Evolutionary conservation across 2,888 invertebrate species (phyloP).

Genomic region (Thecophora atra): DNA sequence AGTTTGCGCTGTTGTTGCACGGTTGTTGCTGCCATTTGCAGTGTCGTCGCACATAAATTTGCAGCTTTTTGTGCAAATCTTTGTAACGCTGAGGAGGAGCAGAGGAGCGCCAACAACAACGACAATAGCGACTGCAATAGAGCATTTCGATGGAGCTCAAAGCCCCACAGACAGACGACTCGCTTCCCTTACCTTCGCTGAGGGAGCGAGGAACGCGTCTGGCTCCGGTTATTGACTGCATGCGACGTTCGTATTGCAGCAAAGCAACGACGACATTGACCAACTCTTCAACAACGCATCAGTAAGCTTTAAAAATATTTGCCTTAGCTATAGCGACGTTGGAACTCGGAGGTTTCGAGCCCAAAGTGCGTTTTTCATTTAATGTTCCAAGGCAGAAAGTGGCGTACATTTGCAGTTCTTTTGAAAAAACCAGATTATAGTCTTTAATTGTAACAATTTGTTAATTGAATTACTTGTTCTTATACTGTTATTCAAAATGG

Average conservation of each 20-base stretch:
- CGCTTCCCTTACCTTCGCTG: too few species aligned
- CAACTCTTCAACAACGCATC: too few species aligned
- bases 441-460: background rate
- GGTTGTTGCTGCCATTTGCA: constrained; percentile 33
- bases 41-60: constrained; percentile 34
- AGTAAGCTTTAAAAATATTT: too few species aligned
- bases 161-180: background rate
- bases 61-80: constrained; percentile 29
- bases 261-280: background rate
- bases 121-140: background rate
- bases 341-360: background rate
- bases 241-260: background rate
- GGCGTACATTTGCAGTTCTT: constrained; percentile 8
- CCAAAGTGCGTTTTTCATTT: background rate
- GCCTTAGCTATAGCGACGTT: background rate
- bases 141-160: background rate
- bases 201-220: too few species aligned
- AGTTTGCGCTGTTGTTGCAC: constrained; percentile 8
- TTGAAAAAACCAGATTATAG: too few species aligned
- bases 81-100: background rate
- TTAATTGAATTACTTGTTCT: background rate
- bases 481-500: background rate
- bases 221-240: background rate
- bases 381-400: constrained; percentile 7
- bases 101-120: background rate